A percentile compares a stretch with the other conserved stretches of the same genome.
Conservation (phyloP, 2,888 invertebrate species). For the Perithous albicinctus region DNA sequence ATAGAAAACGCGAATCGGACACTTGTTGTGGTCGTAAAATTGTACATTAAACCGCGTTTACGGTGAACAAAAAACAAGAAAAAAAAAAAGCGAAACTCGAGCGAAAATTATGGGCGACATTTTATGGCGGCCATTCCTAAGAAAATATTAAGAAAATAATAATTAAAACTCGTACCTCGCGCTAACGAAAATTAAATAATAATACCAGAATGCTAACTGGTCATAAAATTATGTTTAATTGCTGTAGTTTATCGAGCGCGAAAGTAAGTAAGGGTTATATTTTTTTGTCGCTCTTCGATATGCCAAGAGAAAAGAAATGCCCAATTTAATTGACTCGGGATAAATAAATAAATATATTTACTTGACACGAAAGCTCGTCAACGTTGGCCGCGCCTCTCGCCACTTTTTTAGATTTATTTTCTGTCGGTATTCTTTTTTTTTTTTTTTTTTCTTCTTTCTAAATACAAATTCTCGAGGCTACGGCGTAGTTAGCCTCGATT, state of each 20-base stretch:
- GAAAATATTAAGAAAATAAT: constrained; percentile 34
- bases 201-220: not conserved
- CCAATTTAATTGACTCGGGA: constrained; percentile 42
- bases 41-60: constrained; percentile 73
- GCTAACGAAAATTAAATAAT: constrained; percentile 38
- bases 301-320: constrained; percentile 20
- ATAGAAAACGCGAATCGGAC: constrained; percentile 78
- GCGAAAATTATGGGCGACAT: constrained; percentile 24
- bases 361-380: constrained; percentile 46
- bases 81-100: not conserved
- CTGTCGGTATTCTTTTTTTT: constrained; percentile 5
- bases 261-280: constrained; percentile 43
- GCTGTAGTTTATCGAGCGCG: constrained; percentile 4
- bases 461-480: constrained; percentile 38
- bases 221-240: constrained; percentile 26
- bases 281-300: constrained; percentile 61
- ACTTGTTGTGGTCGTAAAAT: constrained; percentile 74
- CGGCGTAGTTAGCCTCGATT: constrained; percentile 58
- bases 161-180: constrained; percentile 61
- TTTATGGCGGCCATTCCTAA: constrained; percentile 65
- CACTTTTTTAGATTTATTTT: constrained; percentile 19
- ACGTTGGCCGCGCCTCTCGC: constrained; percentile 57
- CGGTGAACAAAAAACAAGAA: constrained; percentile 66
- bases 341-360: constrained; percentile 40
- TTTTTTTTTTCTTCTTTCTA: not conserved